Evolutionary conservation across 2,888 invertebrate genomes (phyloP), one percentile per base, ranked within the genome.

Genomic region (Ectropis crepuscularia): DNA sequence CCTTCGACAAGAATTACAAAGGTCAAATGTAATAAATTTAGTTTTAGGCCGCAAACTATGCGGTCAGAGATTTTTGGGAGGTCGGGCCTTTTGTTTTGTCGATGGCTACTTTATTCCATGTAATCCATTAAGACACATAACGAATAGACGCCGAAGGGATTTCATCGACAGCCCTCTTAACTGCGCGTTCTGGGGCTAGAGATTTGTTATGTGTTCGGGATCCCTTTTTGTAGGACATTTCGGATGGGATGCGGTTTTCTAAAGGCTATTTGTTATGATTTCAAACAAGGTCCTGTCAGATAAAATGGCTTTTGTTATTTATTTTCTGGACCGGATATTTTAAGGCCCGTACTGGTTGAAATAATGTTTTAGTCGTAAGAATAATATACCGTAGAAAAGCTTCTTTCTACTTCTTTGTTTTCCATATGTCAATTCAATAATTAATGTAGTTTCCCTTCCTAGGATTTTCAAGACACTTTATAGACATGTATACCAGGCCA

Each of bases 1-100:
- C 88, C 89, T 88, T 84, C 82, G 83, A 83, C 85, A 87, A 89
- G 90, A 89, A 89, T 89, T 88, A 89, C 90, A 88, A 88, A 91
- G 91, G 90, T 89, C 89, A 90, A 89, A 90, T 76, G 90, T 89
- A 91, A 92, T 91, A 91, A 91, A 92, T 91, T 91, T 91, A 88
- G 88, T 90, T 92, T 90, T 87, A 88, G 89, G 81, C 86, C 81
- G 80, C 86, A 86, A 90, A 90, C 87, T 89, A 87, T 88, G 90
- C 81, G 90, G 90, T 90, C 82, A 83, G 88, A 88, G 89, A 88
- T 90, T 89, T 88, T 88, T 85, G 80, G 79, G 79, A 82, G 80
- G 79, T 75, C 76, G 81, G 57, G 83, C 88, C 88, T 88, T 89
- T 91, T 91, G 91, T 91, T 90, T 90, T 83, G 89, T 84, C 87